Evolutionary conservation across 2,113 vertebrate species (phyloP), one percentile per base, ranked within the genome.

Genomic region (Morone saxatilis): DNA sequence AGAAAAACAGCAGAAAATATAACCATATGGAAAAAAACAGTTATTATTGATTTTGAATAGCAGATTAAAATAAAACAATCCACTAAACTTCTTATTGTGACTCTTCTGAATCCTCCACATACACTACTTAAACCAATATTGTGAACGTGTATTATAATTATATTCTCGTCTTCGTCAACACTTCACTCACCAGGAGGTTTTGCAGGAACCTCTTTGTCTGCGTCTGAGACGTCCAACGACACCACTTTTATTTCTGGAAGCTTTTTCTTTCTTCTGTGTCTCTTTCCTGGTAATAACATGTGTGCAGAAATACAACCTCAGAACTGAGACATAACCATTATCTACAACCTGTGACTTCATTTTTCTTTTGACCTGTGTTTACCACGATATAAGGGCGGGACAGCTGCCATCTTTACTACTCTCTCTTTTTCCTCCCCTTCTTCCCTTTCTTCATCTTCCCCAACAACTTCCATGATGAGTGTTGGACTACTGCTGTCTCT

Each of bases 391-490:
- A 76, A 78, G 8, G 86, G 17, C 0, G 82, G 51, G 59, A 63
- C 67, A 10, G 78, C 12, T 20, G 65, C n/a, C 61, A 43, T 84
- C 57, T 82, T 87, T 54, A 47, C 73, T 22, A 51, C 76, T 87
- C 61, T 81, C 40, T 87, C 65, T 59, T 40, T 83, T 16, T 81
- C 60, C 69, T 91, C 79, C 62, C 47, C 68, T 65, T 88, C 89
- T 6, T 87, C 62, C 67, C 41, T 71, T 53, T 88, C 88, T 72
- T 80, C 88, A 25, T 89, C 85, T 6, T 84, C 89, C 43, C 68
- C 88, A 70, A 76, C 87, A 67, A 88, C 91, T 59, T 90, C 89
- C 89, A 90, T 87, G 84, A 90, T 76, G 77, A 90, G 86, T 0
- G 89, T 81, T 19, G 90, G 86, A 76, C 89, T 87, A 31, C 82